phyloP scores from a whole-genome alignment of 1,140 invertebrate genomes.

The Drosophila chauvacae region DNA sequence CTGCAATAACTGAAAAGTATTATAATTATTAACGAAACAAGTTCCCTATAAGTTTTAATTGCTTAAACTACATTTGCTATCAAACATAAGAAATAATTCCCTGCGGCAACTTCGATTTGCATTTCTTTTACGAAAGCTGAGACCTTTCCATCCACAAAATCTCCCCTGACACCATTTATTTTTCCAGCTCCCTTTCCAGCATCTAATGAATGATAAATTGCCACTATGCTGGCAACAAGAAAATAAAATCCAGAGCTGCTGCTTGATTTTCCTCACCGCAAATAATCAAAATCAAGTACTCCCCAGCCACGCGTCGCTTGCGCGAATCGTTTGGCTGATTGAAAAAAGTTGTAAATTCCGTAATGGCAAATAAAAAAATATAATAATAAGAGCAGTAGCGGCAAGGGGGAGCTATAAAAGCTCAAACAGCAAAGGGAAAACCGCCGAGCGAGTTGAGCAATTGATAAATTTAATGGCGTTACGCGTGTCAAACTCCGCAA shows the following conservation, averaged over 20 bases:
- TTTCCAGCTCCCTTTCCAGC: slow-evolving; percentile 23
- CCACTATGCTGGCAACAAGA: slow-evolving; percentile 51
- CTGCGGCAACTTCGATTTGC: not conserved
- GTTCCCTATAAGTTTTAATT: not conserved
- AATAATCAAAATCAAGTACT: slow-evolving; percentile 77
- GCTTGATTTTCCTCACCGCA: slow-evolving; percentile 24
- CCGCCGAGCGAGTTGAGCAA: slow-evolving; percentile 64
- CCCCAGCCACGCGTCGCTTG: slow-evolving; percentile 62
- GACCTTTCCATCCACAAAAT: not conserved
- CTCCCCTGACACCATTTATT: not conserved
- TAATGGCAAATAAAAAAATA: slow-evolving; percentile 60
- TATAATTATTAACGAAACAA: not conserved
- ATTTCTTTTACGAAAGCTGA: not conserved
- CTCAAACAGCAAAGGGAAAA: not conserved
- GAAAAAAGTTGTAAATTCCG: slow-evolving; percentile 82
- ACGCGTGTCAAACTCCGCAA: slow-evolving; percentile 76
- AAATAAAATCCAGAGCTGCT: slow-evolving; percentile 37
- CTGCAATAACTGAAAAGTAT: no score
- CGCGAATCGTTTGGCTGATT: slow-evolving; percentile 67
- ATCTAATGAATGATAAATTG: slow-evolving; percentile 78
- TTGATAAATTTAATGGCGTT: slow-evolving; percentile 84
- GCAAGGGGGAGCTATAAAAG: slow-evolving; percentile 4
- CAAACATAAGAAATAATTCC: not conserved
- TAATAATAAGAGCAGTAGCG: slow-evolving; percentile 50
- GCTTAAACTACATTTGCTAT: not conserved